Conservation (phyloP, 2,888 invertebrate species). For the Stenolophus ochropezus region DNA sequence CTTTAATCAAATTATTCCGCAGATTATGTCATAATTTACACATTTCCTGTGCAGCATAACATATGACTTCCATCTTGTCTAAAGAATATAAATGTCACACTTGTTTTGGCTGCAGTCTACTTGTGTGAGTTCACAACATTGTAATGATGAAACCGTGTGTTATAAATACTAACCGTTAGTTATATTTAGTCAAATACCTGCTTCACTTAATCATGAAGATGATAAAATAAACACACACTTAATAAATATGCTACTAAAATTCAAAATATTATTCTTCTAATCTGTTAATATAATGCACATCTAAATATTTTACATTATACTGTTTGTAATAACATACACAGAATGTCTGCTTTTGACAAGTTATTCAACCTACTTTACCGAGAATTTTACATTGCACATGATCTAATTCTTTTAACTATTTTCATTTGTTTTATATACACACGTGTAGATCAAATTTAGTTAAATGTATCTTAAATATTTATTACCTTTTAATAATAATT, state of each 20-base stretch:
- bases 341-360: not conserved
- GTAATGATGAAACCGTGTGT: not conserved
- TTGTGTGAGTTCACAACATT: not conserved
- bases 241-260: conserved; percentile 12
- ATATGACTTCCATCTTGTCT: not conserved
- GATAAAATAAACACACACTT: conserved; percentile 28
- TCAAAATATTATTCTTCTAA: conserved; percentile 27
- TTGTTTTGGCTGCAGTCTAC: not conserved
- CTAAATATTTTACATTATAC: conserved; percentile 13
- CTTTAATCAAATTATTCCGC: not conserved
- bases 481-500: too few species aligned
- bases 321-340: not conserved
- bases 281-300: conserved; percentile 21
- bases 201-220: conserved; percentile 25
- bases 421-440: too few species aligned
- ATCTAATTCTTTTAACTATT: too few species aligned
- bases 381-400: not conserved
- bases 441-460: too few species aligned
- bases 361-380: not conserved
- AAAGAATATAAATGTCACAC: not conserved
- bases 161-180: conserved; percentile 20
- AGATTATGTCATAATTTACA: not conserved
- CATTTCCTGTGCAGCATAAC: not conserved
- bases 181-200: conserved; percentile 26
- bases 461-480: too few species aligned